Percentiles rank a stretch among this genome's conserved stretches.
These are phyloP conservation scores for Drosophila infuscata DNA, from an alignment of 2,888 invertebrate genomes.

Conservation along the genomic window DNA sequence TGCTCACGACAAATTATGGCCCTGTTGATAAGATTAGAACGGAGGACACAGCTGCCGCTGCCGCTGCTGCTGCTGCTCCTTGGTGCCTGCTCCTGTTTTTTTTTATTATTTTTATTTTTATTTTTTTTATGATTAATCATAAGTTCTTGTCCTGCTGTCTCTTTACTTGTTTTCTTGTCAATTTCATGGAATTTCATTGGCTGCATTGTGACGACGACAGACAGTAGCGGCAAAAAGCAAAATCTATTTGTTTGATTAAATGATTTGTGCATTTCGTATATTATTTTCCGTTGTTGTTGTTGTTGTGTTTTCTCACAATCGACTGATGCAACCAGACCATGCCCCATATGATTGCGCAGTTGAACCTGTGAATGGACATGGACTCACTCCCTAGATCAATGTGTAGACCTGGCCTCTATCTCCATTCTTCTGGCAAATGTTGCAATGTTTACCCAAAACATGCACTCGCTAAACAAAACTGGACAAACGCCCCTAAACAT, in stretches of 20 bases:
- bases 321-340: constrained; percentile 36
- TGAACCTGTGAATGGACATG: constrained; percentile 46
- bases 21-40: constrained; percentile 71
- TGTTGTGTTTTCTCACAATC: constrained; percentile 22
- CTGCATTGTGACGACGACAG: constrained; percentile 41
- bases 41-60: constrained; percentile 24
- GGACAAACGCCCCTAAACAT: constrained; percentile 59
- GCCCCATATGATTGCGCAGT: constrained; percentile 27
- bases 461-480: constrained; percentile 65
- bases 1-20: constrained; percentile 75
- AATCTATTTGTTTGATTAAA: constrained; percentile 59
- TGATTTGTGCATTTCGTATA: constrained; percentile 61
- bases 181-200: constrained; percentile 59
- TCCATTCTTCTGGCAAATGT: constrained; percentile 21
- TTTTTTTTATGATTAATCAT: constrained; percentile 54
- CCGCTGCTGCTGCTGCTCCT: constrained; percentile 30
- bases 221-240: constrained; percentile 32
- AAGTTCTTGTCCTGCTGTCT: constrained; percentile 23
- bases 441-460: constrained; percentile 72
- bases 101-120: constrained; percentile 9
- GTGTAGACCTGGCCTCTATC: constrained; percentile 2
- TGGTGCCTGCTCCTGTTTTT: constrained; percentile 13
- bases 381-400: constrained; percentile 45
- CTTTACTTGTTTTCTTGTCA: constrained; percentile 16
- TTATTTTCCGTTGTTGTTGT: neutral